phyloP scores from a whole-genome alignment of 2,797 vertebrate species.

The Cottoperca gobio region DNA sequence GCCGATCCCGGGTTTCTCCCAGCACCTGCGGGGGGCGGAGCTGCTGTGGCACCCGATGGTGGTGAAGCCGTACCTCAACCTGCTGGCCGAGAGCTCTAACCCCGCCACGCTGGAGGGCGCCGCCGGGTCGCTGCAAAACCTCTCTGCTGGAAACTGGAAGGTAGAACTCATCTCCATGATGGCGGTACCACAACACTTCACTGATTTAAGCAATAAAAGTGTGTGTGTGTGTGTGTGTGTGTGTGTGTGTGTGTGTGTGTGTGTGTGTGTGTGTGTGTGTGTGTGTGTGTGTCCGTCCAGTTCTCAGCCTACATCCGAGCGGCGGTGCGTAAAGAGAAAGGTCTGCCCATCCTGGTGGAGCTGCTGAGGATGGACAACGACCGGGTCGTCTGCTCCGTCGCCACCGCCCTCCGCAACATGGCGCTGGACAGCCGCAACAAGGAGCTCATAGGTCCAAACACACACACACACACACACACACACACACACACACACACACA shows the following conservation, averaged over 20 bases:
- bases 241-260: conserved; percentile 3
- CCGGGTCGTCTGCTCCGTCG: conserved; percentile 96
- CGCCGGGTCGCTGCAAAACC: conserved; percentile 96
- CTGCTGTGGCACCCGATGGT: conserved; percentile 98
- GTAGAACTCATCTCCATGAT: conserved; percentile 64
- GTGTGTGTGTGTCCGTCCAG: conserved; percentile 71
- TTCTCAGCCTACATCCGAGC: conserved; percentile 97
- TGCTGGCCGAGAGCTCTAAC: conserved; percentile 98
- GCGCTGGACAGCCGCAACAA: conserved; percentile 96
- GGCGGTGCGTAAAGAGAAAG: conserved; percentile 96
- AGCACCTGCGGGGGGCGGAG: conserved; percentile 93
- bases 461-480: conserved; percentile 2
- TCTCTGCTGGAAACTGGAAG: conserved; percentile 98
- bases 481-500: background rate
- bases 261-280: background rate
- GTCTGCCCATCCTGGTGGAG: conserved; percentile 98
- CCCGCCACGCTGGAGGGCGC: conserved; percentile 97
- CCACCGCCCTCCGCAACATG: conserved; percentile 97
- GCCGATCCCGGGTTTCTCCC: conserved; percentile 93
- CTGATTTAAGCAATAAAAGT: too few species aligned
- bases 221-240: background rate
- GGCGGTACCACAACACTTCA: too few species aligned
- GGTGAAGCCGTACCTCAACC: conserved; percentile 97
- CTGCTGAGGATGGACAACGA: conserved; percentile 98
- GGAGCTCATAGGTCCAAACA: conserved; percentile 92